phyloP scores from a whole-genome alignment of 2,113 vertebrate genomes.

The Actenoides lindsayi region DNA sequence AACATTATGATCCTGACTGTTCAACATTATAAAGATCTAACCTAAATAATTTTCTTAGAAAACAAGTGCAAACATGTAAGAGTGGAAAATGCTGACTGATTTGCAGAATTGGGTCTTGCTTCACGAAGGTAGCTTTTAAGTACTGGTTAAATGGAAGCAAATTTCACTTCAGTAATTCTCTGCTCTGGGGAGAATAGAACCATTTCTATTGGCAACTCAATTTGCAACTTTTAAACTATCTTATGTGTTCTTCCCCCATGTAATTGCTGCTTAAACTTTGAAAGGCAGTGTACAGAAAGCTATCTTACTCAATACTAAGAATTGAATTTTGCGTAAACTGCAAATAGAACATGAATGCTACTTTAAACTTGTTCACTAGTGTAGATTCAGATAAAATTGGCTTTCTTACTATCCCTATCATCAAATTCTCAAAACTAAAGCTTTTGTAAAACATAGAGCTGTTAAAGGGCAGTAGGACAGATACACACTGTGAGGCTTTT shows the following conservation, averaged over 20 bases:
- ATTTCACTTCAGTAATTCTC: not conserved
- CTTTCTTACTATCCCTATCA: not conserved
- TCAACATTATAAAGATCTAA: not conserved
- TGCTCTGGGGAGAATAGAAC: not conserved
- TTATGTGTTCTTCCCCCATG: not conserved
- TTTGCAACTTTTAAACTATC: not conserved
- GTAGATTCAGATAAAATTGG: not conserved
- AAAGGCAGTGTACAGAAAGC: not conserved
- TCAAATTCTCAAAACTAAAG: conserved; percentile 39
- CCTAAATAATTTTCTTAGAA: not conserved
- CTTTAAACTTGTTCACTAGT: not conserved
- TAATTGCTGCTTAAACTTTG: not conserved
- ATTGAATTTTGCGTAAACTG: not conserved
- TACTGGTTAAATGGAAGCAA: not conserved
- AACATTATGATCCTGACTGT: not conserved
- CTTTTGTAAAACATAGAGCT: conserved; percentile 20
- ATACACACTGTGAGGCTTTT: not conserved
- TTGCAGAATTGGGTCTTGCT: not conserved
- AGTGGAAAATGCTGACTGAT: not conserved
- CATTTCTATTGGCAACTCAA: not conserved
- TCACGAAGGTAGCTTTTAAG: not conserved
- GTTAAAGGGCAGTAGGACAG: conserved; percentile 34
- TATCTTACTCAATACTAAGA: not conserved
- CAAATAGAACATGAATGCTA: not conserved
- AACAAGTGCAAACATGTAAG: not conserved